These are phyloP conservation scores for Drosophila austrosaltans DNA, from an alignment of 2,888 invertebrate species.

Conservation along the genomic window DNA sequence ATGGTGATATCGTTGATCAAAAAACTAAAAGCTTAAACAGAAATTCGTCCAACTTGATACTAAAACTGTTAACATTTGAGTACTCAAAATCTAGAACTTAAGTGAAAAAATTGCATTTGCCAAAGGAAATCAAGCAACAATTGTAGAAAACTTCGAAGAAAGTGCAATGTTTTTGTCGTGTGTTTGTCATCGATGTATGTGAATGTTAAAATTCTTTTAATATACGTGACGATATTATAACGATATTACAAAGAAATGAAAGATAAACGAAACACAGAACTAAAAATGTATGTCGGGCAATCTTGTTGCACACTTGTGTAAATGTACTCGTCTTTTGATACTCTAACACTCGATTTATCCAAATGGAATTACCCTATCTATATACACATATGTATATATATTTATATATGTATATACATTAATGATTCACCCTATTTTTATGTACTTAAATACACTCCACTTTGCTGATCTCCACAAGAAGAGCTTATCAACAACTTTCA, in stretches of 20 bases:
- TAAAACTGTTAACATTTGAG: conserved; percentile 54
- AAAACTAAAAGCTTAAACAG: conserved; percentile 31
- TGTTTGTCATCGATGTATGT: conserved; percentile 40
- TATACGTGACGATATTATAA: not conserved
- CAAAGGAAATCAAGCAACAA: conserved; percentile 66
- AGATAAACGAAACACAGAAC: not conserved
- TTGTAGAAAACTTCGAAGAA: conserved; percentile 23
- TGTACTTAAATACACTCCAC: conserved; percentile 58
- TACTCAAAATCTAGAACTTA: conserved; percentile 51
- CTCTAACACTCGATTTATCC: conserved; percentile 62
- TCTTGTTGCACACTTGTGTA: conserved; percentile 13
- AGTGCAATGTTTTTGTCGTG: conserved; percentile 57
- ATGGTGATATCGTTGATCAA: conserved; percentile 74
- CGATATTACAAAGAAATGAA: not conserved
- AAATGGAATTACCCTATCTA: conserved; percentile 33
- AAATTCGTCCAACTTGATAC: conserved; percentile 70
- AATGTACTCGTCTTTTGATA: conserved; percentile 61
- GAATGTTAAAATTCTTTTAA: conserved; percentile 27
- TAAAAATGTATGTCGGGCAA: not conserved
- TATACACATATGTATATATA: conserved; percentile 35
- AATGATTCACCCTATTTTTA: conserved; percentile 22
- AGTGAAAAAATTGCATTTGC: conserved; percentile 68
- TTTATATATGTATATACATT: not conserved
- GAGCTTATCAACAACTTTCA: not conserved
- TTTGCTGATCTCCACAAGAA: conserved; percentile 54